These are phyloP conservation scores for Lithophane ornitopus DNA, from an alignment of 2,888 invertebrate genomes.

Conservation along the genomic window DNA sequence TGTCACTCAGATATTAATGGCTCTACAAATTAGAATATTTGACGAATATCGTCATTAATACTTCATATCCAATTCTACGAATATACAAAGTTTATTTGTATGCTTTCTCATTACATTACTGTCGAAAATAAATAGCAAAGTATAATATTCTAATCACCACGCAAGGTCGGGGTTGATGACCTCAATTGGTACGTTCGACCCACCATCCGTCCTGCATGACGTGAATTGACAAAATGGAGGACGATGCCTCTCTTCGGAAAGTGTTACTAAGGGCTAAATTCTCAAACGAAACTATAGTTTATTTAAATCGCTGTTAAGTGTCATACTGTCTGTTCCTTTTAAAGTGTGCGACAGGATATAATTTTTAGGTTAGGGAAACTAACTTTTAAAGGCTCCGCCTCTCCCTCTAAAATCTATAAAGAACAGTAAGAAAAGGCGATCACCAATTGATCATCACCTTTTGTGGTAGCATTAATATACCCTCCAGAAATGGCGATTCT, in stretches of 20 bases:
- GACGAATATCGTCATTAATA: not conserved
- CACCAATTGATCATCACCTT: not conserved
- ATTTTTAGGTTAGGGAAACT: not conserved
- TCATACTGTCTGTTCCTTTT: too few species aligned
- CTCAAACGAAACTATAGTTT: not conserved
- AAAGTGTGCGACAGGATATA: too few species aligned
- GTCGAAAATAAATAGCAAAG: not conserved
- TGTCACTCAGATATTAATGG: slow-evolving; percentile 7
- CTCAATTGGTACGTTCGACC: slow-evolving; percentile 15
- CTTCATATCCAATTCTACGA: not conserved
- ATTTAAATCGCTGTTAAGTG: not conserved
- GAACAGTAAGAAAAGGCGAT: not conserved
- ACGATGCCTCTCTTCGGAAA: slow-evolving; percentile 4
- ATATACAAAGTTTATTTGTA: not conserved
- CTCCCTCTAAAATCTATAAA: too few species aligned
- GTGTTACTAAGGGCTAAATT: not conserved
- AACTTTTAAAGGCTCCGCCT: not conserved
- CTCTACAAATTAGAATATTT: slow-evolving; percentile 5
- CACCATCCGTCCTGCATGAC: slow-evolving; percentile 12
- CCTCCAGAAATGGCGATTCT: not conserved
- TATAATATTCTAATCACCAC: slow-evolving; percentile 14
- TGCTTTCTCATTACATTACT: not conserved
- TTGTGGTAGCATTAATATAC: not conserved
- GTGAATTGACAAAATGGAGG: slow-evolving; percentile 39
- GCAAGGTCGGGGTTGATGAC: slow-evolving; percentile 45